A percentile compares a stretch with the other conserved stretches of the same genome.
These are phyloP conservation scores for Serinus canaria DNA, from an alignment of 2,113 vertebrate species.

Conservation along the genomic window DNA sequence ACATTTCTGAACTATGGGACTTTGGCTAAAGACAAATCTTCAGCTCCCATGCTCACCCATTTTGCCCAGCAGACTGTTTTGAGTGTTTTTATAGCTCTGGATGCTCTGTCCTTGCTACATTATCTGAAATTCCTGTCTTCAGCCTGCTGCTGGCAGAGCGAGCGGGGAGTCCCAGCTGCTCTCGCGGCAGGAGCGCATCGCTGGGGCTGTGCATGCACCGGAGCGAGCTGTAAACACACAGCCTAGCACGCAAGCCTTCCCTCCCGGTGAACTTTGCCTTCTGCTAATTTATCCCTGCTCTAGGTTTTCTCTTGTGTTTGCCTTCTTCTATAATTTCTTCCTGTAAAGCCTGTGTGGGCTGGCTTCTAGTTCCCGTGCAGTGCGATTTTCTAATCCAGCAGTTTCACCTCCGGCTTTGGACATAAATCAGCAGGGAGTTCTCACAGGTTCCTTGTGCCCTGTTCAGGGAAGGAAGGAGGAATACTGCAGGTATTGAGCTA, in stretches of 20 bases:
- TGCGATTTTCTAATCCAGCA: background rate
- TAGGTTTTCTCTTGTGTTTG: background rate
- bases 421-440: background rate
- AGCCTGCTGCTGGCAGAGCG: background rate
- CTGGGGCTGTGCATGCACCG: background rate
- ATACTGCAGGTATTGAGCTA: background rate
- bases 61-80: background rate
- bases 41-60: background rate
- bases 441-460: background rate
- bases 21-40: background rate
- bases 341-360: conserved; percentile 18
- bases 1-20: accelerated
- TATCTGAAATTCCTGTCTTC: background rate
- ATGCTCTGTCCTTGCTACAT: background rate
- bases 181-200: background rate
- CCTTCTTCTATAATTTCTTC: background rate
- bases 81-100: background rate
- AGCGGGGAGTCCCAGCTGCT: background rate
- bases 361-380: background rate
- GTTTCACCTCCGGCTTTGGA: conserved; percentile 5
- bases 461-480: background rate
- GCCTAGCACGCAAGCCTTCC: background rate
- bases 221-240: background rate
- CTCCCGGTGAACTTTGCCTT: background rate
- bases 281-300: background rate